Base-by-base conservation (phyloP, 2,797 vertebrate genomes). In the Petrocephalus schoutedeni region DNA sequence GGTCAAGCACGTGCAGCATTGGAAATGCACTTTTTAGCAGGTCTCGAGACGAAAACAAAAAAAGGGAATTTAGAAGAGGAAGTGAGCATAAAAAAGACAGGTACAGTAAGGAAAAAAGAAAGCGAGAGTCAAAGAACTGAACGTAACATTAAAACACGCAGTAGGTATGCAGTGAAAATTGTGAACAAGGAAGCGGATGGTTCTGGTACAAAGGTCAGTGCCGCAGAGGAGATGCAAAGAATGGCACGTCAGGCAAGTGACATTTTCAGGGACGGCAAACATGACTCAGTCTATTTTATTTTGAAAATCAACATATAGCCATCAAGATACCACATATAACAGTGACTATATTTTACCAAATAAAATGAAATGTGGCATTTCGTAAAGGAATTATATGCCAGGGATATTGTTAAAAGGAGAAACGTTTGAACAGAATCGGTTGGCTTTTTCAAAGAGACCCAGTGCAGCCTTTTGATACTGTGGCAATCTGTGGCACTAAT, bases 401-500 rank as follows among this genome's bases (percentile, higher is more conserved):
- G 23, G 9, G 36, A 16, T 77, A 19, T 77, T 19, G 36, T 77
- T n/a, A 77, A 45, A 77, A 77, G 19, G 71, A 77, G 71, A 77
- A 77, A 32, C 4, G 1, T 36, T 71, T 71, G 12, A 71, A 45
- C 36, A 45, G 16, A 77, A 77, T 45, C 2, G 36, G 12, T 19
- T 19, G 71, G 71, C 45, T 57, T 77, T 45, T 77, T 77, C 71
- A 77, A 77, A 77, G 71, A 77, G 12, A 77, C 64, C 64, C 64
- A 71, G 32, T 36, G 64, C 36, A 45, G 71, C 71, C 41, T 45
- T 77, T 77, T 77, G 71, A 77, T 77, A 45, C 36, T 8, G 41
- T 28, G 16, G 71, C 41, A 45, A 77, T 19, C 71, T 77, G 71
- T 16, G 1, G 19, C 71, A 45, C 71, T 77, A 77, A 77, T 77